A percentile compares a stretch with the other conserved stretches of the same genome.
phyloP scores from a whole-genome alignment of 2,113 vertebrate species.

The Crotalus horridus region DNA sequence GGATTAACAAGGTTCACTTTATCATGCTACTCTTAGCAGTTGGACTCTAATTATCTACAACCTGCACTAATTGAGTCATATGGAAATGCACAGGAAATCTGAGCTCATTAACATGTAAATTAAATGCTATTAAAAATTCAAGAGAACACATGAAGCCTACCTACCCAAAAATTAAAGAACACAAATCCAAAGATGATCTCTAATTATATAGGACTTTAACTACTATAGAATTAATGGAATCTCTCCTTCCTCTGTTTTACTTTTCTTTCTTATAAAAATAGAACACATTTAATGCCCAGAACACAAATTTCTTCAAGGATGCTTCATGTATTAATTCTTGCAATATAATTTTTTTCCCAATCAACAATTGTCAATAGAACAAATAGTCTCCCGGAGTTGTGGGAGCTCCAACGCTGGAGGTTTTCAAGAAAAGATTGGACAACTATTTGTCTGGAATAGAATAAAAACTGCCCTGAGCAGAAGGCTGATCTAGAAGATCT shows the following conservation, averaged over 20 bases:
- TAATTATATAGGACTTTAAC: not conserved
- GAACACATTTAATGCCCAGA: not conserved
- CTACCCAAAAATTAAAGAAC: not conserved
- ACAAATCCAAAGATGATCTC: not conserved
- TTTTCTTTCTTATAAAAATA: not conserved
- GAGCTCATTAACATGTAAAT: not conserved
- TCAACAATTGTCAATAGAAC: not conserved
- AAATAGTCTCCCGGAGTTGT: not conserved
- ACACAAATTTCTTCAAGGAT: not conserved
- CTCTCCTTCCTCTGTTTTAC: not conserved
- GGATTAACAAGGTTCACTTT: not conserved
- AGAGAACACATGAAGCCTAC: not conserved
- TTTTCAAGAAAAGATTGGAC: not conserved
- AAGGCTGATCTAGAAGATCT: not conserved
- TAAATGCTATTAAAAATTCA: not conserved
- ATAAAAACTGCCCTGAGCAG: not conserved
- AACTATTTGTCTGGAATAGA: not conserved
- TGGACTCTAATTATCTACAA: not conserved
- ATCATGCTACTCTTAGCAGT: not conserved
- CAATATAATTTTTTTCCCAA: not conserved
- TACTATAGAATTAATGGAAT: not conserved
- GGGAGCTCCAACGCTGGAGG: not conserved
- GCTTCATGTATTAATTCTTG: not conserved
- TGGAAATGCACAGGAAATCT: not conserved
- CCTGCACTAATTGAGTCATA: not conserved